These are phyloP conservation scores for Pilophorus perplexus DNA, from an alignment of 2,888 invertebrate species.

Conservation along the genomic window DNA sequence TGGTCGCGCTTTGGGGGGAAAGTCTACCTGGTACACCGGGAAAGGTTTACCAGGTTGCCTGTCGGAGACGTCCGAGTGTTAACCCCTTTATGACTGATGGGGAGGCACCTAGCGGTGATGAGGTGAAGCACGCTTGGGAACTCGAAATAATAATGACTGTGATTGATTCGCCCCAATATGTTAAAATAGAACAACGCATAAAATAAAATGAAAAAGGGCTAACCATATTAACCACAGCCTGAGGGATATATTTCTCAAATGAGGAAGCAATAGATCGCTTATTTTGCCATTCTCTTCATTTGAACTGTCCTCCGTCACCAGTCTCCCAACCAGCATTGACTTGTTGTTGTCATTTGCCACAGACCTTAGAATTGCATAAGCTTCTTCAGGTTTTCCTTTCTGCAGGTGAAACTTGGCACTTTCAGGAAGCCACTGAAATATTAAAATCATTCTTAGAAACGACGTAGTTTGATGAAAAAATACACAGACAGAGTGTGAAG, in stretches of 20 bases:
- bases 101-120: too few species aligned
- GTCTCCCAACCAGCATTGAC: slow-evolving; percentile 79
- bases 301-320: slow-evolving; percentile 67
- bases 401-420: slow-evolving; percentile 86
- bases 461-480: slow-evolving; percentile 22
- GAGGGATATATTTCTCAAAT: slow-evolving; percentile 77
- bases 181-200: too few species aligned
- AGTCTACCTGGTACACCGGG: too few species aligned
- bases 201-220: too few species aligned
- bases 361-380: slow-evolving; percentile 77
- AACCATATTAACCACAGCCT: slow-evolving; percentile 93
- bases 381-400: slow-evolving; percentile 81
- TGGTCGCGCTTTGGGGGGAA: too few species aligned
- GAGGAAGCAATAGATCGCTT: slow-evolving; percentile 72
- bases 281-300: slow-evolving; percentile 65
- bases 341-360: slow-evolving; percentile 83
- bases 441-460: background rate
- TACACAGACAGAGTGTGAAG: too few species aligned
- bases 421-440: slow-evolving; percentile 85
- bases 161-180: too few species aligned
- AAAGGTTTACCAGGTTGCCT: too few species aligned
- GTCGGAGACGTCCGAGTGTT: too few species aligned
- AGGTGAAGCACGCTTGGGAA: too few species aligned
- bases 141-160: too few species aligned
- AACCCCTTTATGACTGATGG: too few species aligned